Conservation (phyloP, 2,797 vertebrate genomes). For the Chromis chromis region DNA sequence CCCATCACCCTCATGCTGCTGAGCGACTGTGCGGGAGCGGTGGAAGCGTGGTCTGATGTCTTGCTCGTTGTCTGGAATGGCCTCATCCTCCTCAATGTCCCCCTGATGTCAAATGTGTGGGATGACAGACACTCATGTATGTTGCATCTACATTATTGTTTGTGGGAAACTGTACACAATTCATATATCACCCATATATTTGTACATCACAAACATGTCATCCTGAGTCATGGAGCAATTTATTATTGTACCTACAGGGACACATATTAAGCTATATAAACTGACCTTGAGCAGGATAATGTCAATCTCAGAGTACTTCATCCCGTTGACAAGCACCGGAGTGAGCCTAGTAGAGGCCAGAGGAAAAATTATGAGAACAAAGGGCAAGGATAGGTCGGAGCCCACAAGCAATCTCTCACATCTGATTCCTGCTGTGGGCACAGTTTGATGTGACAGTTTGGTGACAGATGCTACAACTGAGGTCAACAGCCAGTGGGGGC, state of each 20-base stretch:
- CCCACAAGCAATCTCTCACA: constrained; percentile 56
- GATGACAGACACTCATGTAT: background rate
- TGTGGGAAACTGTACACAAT: background rate
- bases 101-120: constrained; percentile 80
- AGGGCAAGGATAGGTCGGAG: constrained; percentile 60
- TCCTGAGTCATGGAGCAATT: constrained; percentile 30
- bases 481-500: constrained; percentile 54
- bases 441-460: constrained; percentile 45
- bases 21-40: constrained; percentile 94
- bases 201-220: constrained; percentile 20
- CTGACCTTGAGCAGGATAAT: constrained; percentile 97
- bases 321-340: constrained; percentile 96
- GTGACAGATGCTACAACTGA: constrained; percentile 62
- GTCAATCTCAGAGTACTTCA: constrained; percentile 99
- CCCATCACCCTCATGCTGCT: constrained; percentile 93
- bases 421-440: constrained; percentile 35
- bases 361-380: constrained; percentile 45
- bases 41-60: constrained; percentile 97
- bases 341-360: constrained; percentile 85
- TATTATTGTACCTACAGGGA: constrained; percentile 5
- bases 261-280: constrained; percentile 46
- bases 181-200: background rate
- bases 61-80: constrained; percentile 95
- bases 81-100: constrained; percentile 96
- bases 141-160: background rate